Conservation (phyloP, 2,888 invertebrate species). For the Stenodema calcarata region DNA sequence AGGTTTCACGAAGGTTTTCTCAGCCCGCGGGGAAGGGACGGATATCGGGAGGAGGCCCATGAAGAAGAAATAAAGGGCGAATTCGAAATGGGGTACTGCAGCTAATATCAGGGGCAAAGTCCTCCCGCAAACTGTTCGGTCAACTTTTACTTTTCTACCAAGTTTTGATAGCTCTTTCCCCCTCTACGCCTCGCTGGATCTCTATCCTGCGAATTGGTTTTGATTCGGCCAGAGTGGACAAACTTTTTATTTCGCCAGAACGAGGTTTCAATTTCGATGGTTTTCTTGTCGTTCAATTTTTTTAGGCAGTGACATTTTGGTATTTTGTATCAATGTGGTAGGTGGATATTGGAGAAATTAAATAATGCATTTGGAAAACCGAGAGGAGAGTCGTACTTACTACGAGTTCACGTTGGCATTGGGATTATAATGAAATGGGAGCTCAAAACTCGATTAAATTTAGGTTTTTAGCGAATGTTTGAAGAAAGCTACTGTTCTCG, state of each 20-base stretch:
- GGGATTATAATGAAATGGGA: too few relatives aligned
- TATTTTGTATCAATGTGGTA: too few relatives aligned
- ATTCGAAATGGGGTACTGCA: constrained; percentile 1
- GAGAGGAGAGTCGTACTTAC: too few relatives aligned
- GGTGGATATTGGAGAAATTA: too few relatives aligned
- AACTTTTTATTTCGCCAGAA: background rate
- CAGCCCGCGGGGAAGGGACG: background rate
- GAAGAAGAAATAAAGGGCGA: background rate
- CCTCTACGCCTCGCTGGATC: background rate
- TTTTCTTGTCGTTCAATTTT: too few relatives aligned
- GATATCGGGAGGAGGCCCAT: background rate
- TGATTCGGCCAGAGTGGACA: background rate
- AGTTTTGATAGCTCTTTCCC: constrained; percentile 4
- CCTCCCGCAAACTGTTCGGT: background rate
- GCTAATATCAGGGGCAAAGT: constrained; percentile 8
- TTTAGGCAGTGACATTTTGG: too few relatives aligned
- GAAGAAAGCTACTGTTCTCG: too few relatives aligned
- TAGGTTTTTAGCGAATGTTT: too few relatives aligned
- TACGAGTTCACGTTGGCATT: too few relatives aligned
- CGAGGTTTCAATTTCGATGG: background rate
- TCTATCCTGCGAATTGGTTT: background rate
- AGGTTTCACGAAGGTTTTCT: background rate
- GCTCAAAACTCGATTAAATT: too few relatives aligned
- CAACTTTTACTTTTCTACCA: constrained; percentile 13
- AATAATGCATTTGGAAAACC: too few relatives aligned